Evolutionary conservation across 2,888 invertebrate species (phyloP).

Genomic region (Ctena decussata): DNA sequence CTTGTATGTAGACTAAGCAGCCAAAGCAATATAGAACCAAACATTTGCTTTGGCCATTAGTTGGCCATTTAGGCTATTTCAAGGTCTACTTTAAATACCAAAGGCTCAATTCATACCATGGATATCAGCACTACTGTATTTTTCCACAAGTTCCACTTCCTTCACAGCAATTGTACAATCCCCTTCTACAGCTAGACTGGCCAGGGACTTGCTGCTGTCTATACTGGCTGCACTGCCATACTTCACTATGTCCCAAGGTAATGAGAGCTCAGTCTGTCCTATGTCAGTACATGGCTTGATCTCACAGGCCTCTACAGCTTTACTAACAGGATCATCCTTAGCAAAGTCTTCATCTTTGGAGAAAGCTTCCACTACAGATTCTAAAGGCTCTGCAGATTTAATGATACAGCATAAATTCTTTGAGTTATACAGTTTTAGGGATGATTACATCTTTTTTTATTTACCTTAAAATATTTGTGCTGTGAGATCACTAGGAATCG

Average conservation of each 20-base stretch:
- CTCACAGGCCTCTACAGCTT: background rate
- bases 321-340: background rate
- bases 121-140: conserved; percentile 4
- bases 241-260: background rate
- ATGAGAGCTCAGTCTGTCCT: background rate
- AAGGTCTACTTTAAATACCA: too few species aligned
- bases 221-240: background rate
- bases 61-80: too few species aligned
- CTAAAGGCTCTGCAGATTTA: too few species aligned
- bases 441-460: too few species aligned
- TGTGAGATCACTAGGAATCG: too few species aligned
- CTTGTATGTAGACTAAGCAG: too few species aligned
- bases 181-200: background rate
- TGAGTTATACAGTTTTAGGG: too few species aligned
- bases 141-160: conserved; percentile 17
- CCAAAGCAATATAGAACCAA: too few species aligned
- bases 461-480: too few species aligned
- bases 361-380: background rate
- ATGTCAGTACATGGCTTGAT: background rate
- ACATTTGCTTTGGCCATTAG: too few species aligned
- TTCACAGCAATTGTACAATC: background rate
- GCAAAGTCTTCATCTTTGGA: background rate
- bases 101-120: conserved; percentile 28
- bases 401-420: too few species aligned
- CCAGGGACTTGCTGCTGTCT: background rate